Conservation (phyloP, 2,888 invertebrate genomes). For the Dicranocentrus wangi region DNA sequence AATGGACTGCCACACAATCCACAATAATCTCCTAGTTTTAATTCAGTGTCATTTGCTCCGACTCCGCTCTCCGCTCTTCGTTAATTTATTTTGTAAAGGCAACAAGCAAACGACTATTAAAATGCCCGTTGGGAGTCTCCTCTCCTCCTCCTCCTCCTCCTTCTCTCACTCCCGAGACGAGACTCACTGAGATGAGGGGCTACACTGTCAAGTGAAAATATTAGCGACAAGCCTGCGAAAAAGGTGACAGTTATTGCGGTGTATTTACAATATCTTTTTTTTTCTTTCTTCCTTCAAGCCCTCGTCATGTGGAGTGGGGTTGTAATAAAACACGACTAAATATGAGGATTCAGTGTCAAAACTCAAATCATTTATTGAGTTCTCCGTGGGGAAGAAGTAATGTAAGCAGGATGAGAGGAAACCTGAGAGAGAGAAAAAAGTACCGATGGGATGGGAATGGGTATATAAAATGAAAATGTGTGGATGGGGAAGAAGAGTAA, state of each 20-base stretch:
- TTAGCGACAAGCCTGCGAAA: neutral
- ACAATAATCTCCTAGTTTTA: neutral
- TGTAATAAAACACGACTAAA: slow-evolving; percentile 45
- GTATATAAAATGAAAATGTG: neutral
- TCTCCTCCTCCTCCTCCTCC: no score
- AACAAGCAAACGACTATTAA: neutral
- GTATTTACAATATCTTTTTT: neutral
- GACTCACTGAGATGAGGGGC: no score
- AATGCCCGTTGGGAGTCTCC: neutral
- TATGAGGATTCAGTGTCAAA: slow-evolving; percentile 55
- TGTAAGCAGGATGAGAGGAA: slow-evolving; percentile 3
- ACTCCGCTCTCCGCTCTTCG: no score
- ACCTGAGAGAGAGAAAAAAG: neutral
- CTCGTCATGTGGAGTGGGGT: slow-evolving; percentile 18
- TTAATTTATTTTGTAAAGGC: neutral
- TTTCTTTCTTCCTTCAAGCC: no score
- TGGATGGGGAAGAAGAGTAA: neutral
- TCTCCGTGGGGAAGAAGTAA: slow-evolving; percentile 41
- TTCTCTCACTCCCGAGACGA: no score
- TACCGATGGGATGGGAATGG: no score
- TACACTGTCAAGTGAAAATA: neutral
- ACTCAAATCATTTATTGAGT: slow-evolving; percentile 53
- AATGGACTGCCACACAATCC: neutral
- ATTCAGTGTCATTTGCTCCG: no score
- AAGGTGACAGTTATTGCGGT: slow-evolving; percentile 47